These are phyloP conservation scores for Pseudorhiza aurosa DNA, from an alignment of 30 jellyfish, hydroid and myxozoan species.

Conservation along the genomic window DNA sequence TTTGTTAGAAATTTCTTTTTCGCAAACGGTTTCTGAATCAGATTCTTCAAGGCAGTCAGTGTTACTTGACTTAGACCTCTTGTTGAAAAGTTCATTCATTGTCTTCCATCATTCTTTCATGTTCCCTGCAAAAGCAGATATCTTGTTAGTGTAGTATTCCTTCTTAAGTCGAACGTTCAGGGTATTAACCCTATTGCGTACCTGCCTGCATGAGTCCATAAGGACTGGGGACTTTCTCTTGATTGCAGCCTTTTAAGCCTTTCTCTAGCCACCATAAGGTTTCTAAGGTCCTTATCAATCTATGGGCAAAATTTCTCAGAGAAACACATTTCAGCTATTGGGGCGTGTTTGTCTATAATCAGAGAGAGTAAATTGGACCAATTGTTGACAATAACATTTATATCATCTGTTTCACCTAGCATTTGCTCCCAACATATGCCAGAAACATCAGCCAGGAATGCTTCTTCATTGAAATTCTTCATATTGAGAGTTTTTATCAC, in stretches of 20 bases:
- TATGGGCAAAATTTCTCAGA: slow-evolving; percentile 55
- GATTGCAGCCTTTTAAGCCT: slow-evolving; percentile 1
- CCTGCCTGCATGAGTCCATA: too few relatives aligned
- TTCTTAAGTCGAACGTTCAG: slow-evolving; percentile 7
- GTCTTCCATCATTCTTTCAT: slow-evolving; percentile 33
- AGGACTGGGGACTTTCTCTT: slow-evolving; percentile 7
- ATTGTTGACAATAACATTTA: slow-evolving; percentile 20
- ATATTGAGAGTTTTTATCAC: slow-evolving; percentile 38
- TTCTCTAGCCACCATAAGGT: background rate
- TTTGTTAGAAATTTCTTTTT: background rate
- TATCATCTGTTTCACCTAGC: slow-evolving; percentile 40
- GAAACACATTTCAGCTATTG: slow-evolving; percentile 54
- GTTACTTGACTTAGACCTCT: slow-evolving; percentile 27
- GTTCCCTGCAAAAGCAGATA: slow-evolving; percentile 16
- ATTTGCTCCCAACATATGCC: slow-evolving; percentile 54
- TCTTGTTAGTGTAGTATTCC: slow-evolving; percentile 13
- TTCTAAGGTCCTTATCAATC: slow-evolving; percentile 10
- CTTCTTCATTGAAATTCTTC: slow-evolving; percentile 44
- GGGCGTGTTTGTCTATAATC: slow-evolving; percentile 50
- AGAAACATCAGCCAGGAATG: slow-evolving; percentile 61
- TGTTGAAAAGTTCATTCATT: slow-evolving; percentile 11
- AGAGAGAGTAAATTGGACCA: slow-evolving; percentile 38
- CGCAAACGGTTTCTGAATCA: background rate
- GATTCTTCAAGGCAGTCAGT: slow-evolving; percentile 35
- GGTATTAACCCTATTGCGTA: slow-evolving; percentile 8